Base-by-base conservation (phyloP, 2,113 vertebrate species). In the Sclerurus mexicanus region DNA sequence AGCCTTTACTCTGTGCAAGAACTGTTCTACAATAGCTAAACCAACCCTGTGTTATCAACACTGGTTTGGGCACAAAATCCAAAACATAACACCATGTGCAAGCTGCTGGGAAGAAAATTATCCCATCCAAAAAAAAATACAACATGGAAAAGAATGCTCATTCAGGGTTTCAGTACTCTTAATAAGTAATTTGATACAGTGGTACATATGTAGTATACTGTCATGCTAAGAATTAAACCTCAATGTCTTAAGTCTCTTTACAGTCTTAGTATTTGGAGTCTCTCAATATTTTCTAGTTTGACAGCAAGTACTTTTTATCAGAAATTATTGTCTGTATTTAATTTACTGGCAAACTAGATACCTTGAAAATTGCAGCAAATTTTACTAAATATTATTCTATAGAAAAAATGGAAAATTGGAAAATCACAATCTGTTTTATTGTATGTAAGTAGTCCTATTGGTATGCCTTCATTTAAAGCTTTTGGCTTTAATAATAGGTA, bases 121-220 rank as follows among this genome's bases (percentile, higher is more conserved):
- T 46, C 8, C 42, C 15, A 66, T 14, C 7, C 23, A n/a, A 84
- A 87, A 76, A 76, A 4, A 47, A 72, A 22, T 3, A 9, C 33
- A 46, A 30, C 9, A 68, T 5, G 21, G n/a, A 83, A 81, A 7
- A 66, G 13, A 80, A 81, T 31, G 4, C 1, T 81, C 37, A 24
- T 58, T 77, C n/a, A 39, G 31, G 20, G 69, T 22, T 85, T 81
- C 46, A n/a, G 8, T 20, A n/a, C 11, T 58, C 50, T 60, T 73
- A 86, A 60, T 28, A 60, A 74, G 21, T 3, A 46, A 33, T 64
- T 53, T 69, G 6, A 23, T 62, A 62, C 20, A 87, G 16, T 23
- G 11, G 5, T 30, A n/a, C 4, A 49, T 7, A 37, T 3, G 23
- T 22, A 58, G 9, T 21, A 25, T 47, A 24, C 5, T 2, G 0